Base-by-base conservation (phyloP, 1,140 invertebrate species). In the Cheumatopsyche charites region DNA sequence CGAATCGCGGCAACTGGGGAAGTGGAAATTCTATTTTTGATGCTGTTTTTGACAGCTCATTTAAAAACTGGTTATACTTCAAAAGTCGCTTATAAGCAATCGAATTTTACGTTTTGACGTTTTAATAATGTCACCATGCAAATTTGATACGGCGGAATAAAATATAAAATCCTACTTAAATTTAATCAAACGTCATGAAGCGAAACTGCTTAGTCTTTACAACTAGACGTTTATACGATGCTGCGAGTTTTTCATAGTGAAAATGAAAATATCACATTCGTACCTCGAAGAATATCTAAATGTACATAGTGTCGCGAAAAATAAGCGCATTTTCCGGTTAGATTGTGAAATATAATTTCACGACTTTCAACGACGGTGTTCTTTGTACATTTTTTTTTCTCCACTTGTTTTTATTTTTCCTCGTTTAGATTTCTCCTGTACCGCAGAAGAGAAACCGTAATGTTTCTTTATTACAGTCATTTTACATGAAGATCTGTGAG, bases 401-500 rank as follows among this genome's bases (percentile, higher is more conserved):
- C 17, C 23, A 19, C 49, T 52, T 43, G 5, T 65, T 17, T 66
- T 65, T 67, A 49, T 43, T 49, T 49, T 67, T 49, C 36, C 41
- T 11, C 66, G 47, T 43, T 68, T 58, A 68, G 66, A 47, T 68
- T 68, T 68, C 55, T 17, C 45, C 55, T 58, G 55, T 47, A 58
- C 55, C 55, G 47, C 25, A 9, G 43, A 65, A 17, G 26, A 73
- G 65, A 62, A 69, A 45, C 36, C 55, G 65, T 75, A 75, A 72
- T 62, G 73, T 62, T 68, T 70, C 66, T 75, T 75, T 75, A 72
- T 72, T 75, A 66, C 55, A 36, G 29, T 58, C 62, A 70, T 72
- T 72, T 75, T 72, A 72, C 66, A 66, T 70, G 73, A 71, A 61
- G 71, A 62, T 74, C 63, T 68, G 70, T 67, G 49, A 66, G 73